Percentiles rank a stretch among this genome's conserved stretches.
Evolutionary conservation across 2,113 vertebrate species (phyloP).

Genomic region (human): DNA sequence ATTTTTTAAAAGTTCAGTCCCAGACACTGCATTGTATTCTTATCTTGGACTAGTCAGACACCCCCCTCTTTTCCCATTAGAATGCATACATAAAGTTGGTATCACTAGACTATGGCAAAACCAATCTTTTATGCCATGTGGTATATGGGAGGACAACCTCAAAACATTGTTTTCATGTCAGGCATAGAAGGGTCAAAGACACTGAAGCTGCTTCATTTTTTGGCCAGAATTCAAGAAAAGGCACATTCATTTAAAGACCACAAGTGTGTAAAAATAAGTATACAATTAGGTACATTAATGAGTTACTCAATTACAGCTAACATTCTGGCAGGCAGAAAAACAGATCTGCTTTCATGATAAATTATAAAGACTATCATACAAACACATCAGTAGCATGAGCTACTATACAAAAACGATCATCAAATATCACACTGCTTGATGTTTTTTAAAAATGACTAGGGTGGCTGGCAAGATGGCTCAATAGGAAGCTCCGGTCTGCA

Average conservation of each 20-base stretch:
- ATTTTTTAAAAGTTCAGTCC: neutral
- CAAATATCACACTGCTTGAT: neutral
- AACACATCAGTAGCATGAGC: neutral
- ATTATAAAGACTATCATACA: neutral
- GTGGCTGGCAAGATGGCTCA: too few species aligned
- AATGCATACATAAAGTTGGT: slow-evolving; percentile 30
- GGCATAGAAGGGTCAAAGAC: neutral
- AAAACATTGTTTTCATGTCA: neutral
- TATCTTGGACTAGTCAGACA: neutral
- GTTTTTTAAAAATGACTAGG: neutral
- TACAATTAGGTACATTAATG: neutral
- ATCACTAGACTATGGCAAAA: slow-evolving; percentile 19
- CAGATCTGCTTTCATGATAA: neutral
- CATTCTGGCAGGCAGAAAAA: neutral
- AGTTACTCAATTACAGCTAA: neutral
- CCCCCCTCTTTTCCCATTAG: neutral
- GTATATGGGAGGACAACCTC: neutral
- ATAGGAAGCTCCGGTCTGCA: too few species aligned
- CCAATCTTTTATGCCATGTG: neutral
- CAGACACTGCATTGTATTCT: neutral
- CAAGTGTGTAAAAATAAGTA: neutral
- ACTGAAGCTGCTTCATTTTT: neutral
- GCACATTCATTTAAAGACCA: neutral
- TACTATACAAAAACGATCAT: neutral
- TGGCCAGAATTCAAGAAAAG: neutral